A percentile compares a stretch with the other conserved stretches of the same genome.
phyloP scores from a whole-genome alignment of 1,140 invertebrate species.

The Stenopsyche tienmushanensis region DNA sequence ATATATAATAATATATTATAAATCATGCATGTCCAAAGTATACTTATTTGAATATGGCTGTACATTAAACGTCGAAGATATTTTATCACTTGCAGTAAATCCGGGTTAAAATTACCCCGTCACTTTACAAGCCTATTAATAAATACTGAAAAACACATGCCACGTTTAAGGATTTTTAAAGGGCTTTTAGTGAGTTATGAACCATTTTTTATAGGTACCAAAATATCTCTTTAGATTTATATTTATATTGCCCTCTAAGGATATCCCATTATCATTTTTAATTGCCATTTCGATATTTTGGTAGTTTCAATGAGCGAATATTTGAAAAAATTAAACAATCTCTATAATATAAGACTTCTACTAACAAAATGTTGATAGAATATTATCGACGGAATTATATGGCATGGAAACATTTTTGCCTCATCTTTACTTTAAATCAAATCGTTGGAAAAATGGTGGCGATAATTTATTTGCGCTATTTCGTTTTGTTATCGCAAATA shows the following conservation, averaged over 20 bases:
- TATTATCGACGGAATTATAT: not conserved
- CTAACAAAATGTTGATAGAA: too few species aligned
- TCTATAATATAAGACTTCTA: too few species aligned
- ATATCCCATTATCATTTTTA: too few species aligned
- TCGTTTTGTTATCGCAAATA: conserved; percentile 8
- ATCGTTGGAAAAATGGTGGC: not conserved
- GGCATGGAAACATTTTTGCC: not conserved
- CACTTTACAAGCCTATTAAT: conserved; percentile 15
- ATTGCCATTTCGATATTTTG: too few species aligned
- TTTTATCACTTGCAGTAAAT: not conserved
- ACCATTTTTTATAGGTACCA: not conserved
- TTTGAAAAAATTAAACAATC: too few species aligned
- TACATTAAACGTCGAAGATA: not conserved
- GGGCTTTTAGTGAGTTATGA: conserved; percentile 14
- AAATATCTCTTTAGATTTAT: not conserved
- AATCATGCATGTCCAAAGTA: not conserved
- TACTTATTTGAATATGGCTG: not conserved
- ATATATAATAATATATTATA: not conserved
- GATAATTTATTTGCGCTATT: conserved; percentile 9
- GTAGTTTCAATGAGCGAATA: too few species aligned
- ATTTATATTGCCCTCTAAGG: not conserved
- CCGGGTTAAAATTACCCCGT: not conserved
- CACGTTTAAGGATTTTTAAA: conserved; percentile 6
- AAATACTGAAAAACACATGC: conserved; percentile 1
- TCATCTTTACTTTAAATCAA: not conserved